These are phyloP conservation scores for human DNA, from an alignment of 2,113 vertebrate species.

Conservation along the genomic window DNA sequence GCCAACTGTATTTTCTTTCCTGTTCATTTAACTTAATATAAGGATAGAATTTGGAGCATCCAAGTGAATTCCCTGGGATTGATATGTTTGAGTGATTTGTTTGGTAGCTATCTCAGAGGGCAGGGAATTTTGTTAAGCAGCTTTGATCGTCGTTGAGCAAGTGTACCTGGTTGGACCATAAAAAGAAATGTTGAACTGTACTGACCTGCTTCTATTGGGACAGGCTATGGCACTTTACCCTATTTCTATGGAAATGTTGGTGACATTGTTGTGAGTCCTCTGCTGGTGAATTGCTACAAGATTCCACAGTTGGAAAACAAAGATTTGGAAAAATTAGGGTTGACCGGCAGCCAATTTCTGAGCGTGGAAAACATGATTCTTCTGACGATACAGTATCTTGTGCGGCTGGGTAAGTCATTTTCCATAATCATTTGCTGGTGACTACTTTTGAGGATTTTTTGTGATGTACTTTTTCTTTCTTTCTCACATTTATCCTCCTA, in stretches of 20 bases:
- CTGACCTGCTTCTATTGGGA: conserved; percentile 40
- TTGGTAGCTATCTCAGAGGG: not conserved
- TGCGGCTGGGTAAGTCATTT: conserved; percentile 91
- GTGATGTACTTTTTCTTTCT: not conserved
- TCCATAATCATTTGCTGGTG: not conserved
- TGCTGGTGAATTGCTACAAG: conserved; percentile 98
- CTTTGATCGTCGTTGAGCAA: not conserved
- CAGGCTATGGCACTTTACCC: conserved; percentile 98
- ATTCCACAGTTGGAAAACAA: conserved; percentile 92
- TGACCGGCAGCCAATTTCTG: conserved; percentile 90
- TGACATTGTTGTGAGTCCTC: conserved; percentile 97
- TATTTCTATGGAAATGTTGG: conserved; percentile 99
- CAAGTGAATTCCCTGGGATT: not conserved
- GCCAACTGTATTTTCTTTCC: not conserved
- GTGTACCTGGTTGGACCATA: not conserved
- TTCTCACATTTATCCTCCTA: not conserved
- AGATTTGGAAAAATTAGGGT: conserved; percentile 90
- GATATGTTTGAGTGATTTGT: not conserved
- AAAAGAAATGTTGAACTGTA: conserved; percentile 15
- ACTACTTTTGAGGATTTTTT: not conserved
- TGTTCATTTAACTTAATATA: not conserved
- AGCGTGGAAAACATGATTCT: conserved; percentile 96
- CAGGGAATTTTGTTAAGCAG: not conserved
- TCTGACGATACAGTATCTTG: conserved; percentile 96
- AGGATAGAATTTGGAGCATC: not conserved